Evolutionary conservation across 2,797 vertebrate genomes (phyloP).

Genomic region (Cynopterus sphinx): DNA sequence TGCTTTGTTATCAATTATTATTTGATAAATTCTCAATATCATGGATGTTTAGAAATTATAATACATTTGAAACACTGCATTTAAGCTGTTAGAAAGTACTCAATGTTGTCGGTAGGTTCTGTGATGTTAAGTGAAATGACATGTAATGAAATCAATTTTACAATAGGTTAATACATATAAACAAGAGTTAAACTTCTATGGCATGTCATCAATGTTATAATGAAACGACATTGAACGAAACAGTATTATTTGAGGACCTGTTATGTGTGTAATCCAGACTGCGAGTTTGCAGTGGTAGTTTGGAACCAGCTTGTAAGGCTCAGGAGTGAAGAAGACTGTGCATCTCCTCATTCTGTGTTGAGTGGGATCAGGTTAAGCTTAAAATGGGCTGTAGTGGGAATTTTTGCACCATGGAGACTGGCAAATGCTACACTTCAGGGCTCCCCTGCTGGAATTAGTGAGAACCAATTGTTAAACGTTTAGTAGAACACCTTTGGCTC

Average conservation of each 20-base stretch:
- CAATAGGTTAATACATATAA: neutral
- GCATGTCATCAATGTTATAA: neutral
- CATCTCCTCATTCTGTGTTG: neutral
- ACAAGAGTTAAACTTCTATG: neutral
- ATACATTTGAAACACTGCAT: neutral
- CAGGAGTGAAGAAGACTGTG: neutral
- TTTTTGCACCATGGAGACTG: neutral
- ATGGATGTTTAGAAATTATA: neutral
- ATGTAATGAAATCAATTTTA: neutral
- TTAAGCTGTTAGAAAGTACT: neutral
- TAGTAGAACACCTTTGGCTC: neutral
- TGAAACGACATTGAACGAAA: neutral
- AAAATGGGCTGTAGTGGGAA: neutral
- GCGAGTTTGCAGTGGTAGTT: neutral
- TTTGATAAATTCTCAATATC: slow-evolving; percentile 12
- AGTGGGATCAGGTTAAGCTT: neutral
- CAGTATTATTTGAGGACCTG: neutral
- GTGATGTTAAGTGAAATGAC: too few relatives aligned
- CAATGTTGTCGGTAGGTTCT: neutral
- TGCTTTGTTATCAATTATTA: slow-evolving; percentile 24
- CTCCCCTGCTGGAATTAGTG: too few relatives aligned
- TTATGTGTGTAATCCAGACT: neutral
- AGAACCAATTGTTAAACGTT: neutral
- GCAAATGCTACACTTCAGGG: neutral
- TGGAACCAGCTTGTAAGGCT: neutral